phyloP scores from a whole-genome alignment of 2,113 vertebrate species.

The Bos javanicus region DNA sequence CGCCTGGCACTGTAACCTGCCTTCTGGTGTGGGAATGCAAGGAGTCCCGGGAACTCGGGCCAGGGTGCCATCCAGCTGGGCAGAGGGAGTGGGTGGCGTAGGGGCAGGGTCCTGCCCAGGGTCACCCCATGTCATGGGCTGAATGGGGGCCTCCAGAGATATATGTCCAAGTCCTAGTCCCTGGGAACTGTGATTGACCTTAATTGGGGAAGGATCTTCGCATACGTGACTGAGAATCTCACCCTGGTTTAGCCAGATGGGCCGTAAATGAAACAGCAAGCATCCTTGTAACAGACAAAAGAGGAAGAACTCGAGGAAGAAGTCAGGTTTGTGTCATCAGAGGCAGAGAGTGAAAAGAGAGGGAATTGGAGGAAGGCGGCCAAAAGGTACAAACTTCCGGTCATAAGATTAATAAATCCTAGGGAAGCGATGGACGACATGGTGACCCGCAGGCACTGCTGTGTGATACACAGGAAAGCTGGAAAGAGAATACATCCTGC shows the following conservation, averaged over 20 bases:
- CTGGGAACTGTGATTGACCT: not conserved
- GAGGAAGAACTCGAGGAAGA: not conserved
- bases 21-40: rapidly evolving
- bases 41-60: not conserved
- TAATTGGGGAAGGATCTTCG: not conserved
- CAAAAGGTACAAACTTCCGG: not conserved
- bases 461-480: not conserved
- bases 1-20: not conserved
- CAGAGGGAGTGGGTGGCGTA: too few species aligned
- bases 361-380: not conserved
- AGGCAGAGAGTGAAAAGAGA: not conserved
- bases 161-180: not conserved
- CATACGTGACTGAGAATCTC: not conserved
- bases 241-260: not conserved
- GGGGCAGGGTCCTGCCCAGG: not conserved
- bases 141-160: not conserved
- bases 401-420: not conserved
- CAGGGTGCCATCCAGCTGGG: not conserved
- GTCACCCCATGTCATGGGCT: rapidly evolving
- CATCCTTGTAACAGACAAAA: not conserved
- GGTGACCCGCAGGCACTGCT: rapidly evolving
- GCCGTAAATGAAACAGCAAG: not conserved
- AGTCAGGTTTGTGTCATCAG: not conserved
- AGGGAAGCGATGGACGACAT: not conserved
- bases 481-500: not conserved